Evolutionary conservation across 2,797 vertebrate genomes (phyloP), one percentile per base, ranked within the genome.

Genomic region (Hypotaenidia philippensis): DNA sequence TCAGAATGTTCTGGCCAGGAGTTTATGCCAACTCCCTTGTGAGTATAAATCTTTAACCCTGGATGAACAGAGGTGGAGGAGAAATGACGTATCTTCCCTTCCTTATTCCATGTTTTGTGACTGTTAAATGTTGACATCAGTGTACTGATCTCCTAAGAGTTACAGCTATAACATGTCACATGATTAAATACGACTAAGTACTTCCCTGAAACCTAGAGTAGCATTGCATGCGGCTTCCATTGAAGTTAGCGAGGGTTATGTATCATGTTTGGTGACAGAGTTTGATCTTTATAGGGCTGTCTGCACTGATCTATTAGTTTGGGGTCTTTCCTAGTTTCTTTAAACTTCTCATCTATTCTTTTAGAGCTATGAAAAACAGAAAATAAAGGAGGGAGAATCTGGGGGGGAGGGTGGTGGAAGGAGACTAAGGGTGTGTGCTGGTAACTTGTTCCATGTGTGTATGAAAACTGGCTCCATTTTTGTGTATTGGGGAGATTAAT

Each of bases 401-500:
- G 85, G 92, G 41, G 16, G 41, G 18, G 41, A 44, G 41, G 41
- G 41, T 44, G 41, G 41, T 44, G 41, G 41, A 19, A 44, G 17
- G 41, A 32, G 65, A 74, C 53, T 27, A 80, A 93, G 92, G 60
- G 91, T 44, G 91, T 78, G 82, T 92, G 90, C 50, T 5, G 60
- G 94, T 96, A 96, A 96, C 87, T 93, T 93, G 92, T 97, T 95
- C 90, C 89, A 91, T 93, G 84, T 94, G 80, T 96, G 94, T 98
- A 94, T 95, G 93, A 94, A 97, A 89, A 97, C 93, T 92, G 93
- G 91, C 79, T 96, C 85, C 81, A 87, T 96, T 96, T 96, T 61
- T 97, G 81, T 96, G 87, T 88, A 87, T 94, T 94, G 84, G 69
- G 69, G 91, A 96, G 92, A 95, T 97, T 97, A 94, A 96, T 97